Conservation (phyloP, 2,888 invertebrate genomes). For the Plemyria rubiginata region DNA sequence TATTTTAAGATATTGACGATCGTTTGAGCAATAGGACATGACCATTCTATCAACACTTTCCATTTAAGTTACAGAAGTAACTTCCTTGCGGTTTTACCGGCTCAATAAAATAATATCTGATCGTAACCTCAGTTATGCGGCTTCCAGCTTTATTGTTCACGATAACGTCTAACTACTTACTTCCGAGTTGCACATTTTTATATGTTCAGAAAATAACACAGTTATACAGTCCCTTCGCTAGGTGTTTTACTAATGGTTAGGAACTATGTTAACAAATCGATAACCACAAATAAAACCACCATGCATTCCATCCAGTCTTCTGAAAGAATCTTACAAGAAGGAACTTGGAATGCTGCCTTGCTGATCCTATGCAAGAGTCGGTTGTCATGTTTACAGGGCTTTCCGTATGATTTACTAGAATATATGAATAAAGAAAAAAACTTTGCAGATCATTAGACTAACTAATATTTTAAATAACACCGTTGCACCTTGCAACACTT, state of each 20-base stretch:
- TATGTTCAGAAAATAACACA: slow-evolving; percentile 2
- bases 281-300: no score
- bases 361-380: no score
- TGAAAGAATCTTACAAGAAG: no score
- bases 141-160: slow-evolving; percentile 26
- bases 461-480: no score
- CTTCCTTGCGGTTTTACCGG: slow-evolving; percentile 30
- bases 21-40: background rate
- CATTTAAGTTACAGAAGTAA: slow-evolving; percentile 14
- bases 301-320: no score
- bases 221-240: background rate
- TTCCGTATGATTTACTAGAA: no score
- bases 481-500: background rate
- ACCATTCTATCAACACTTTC: background rate
- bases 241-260: background rate
- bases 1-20: slow-evolving; percentile 1
- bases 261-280: no score
- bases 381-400: no score
- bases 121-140: slow-evolving; percentile 28
- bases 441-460: no score
- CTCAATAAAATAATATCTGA: slow-evolving; percentile 34
- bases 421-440: no score
- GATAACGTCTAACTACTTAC: slow-evolving; percentile 19
- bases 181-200: slow-evolving; percentile 19
- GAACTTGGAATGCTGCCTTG: no score